Conservation (phyloP, 2,888 invertebrate genomes). For the Drosophila rubida region DNA sequence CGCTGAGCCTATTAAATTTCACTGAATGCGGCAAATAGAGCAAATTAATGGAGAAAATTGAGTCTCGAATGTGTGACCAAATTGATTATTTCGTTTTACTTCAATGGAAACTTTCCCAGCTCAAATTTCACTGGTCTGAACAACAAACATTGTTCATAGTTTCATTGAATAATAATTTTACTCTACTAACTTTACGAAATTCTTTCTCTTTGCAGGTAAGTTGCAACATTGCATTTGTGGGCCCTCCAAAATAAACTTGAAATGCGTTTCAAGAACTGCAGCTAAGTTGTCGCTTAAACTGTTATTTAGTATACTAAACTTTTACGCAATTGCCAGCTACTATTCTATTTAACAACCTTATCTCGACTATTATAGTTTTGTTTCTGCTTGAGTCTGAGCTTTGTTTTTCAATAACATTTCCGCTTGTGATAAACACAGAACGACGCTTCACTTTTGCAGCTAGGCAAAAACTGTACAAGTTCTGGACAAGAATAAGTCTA, state of each 20-base stretch:
- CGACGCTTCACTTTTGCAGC: conserved; percentile 13
- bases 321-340: too few relatives aligned
- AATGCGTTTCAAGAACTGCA: conserved; percentile 15
- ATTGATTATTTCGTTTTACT: conserved; percentile 8
- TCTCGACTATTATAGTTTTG: too few relatives aligned
- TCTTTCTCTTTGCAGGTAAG: conserved; percentile 36
- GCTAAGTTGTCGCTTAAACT: conserved; percentile 42
- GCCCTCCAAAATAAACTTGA: conserved; percentile 3
- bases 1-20: conserved; percentile 46
- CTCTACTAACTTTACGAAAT: background rate
- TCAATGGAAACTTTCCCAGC: background rate
- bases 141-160: background rate
- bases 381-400: background rate
- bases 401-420: conserved; percentile 24
- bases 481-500: background rate
- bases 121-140: background rate
- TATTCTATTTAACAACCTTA: too few relatives aligned
- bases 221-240: conserved; percentile 7
- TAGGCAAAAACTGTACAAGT: conserved; percentile 1
- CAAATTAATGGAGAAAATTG: conserved; percentile 7
- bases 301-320: too few relatives aligned
- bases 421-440: conserved; percentile 29
- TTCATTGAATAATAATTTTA: too few relatives aligned
- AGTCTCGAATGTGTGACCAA: conserved; percentile 12
- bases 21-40: conserved; percentile 7